A percentile compares a stretch with the other conserved stretches of the same genome.
Conservation (phyloP, 2,113 vertebrate species). For the Platycercus adscitus region DNA sequence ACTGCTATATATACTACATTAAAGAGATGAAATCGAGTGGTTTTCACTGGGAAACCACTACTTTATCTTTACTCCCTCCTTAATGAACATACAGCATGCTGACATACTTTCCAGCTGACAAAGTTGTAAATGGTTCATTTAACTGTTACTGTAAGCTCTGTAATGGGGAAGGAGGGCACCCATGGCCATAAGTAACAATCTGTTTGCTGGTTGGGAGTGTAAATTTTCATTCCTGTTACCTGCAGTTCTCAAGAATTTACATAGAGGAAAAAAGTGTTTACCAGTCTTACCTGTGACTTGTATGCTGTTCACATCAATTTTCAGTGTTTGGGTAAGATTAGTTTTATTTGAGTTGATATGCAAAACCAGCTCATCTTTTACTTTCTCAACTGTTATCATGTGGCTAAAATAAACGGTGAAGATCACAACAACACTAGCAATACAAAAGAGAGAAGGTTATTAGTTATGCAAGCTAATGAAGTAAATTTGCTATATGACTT, state of each 20-base stretch:
- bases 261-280: background rate
- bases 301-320: conserved; percentile 76
- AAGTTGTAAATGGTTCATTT: background rate
- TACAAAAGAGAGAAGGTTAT: background rate
- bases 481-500: background rate
- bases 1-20: background rate
- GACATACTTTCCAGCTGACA: background rate
- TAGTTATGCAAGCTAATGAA: background rate
- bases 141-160: background rate
- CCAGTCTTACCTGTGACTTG: conserved; percentile 73
- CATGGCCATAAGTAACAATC: background rate
- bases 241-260: conserved; percentile 29
- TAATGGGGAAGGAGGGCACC: background rate
- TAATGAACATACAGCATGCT: background rate
- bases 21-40: background rate
- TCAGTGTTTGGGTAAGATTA: conserved; percentile 53
- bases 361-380: conserved; percentile 69
- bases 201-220: background rate
- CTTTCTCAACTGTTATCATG: conserved; percentile 44
- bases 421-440: conserved; percentile 67
- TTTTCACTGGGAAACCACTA: background rate
- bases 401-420: conserved; percentile 72
- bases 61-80: background rate
- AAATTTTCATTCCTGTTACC: background rate
- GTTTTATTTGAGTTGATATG: conserved; percentile 61